These are phyloP conservation scores for Mus spretus DNA, from an alignment of 2,797 vertebrate species.

Conservation along the genomic window DNA sequence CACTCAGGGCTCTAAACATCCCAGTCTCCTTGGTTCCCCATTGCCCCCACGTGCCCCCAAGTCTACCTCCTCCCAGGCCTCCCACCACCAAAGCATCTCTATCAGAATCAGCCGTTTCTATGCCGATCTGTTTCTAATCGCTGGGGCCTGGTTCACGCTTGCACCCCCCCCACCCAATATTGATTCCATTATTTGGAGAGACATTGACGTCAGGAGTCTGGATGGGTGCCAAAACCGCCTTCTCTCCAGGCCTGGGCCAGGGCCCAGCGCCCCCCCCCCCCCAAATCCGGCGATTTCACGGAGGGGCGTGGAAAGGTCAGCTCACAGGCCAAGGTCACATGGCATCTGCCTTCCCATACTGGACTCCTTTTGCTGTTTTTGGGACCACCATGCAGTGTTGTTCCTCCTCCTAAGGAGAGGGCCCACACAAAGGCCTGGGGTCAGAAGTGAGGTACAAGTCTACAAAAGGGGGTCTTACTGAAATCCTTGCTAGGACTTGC, in stretches of 20 bases:
- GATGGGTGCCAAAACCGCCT: constrained; percentile 79
- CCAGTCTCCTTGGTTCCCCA: neutral
- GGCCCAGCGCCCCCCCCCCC: constrained; percentile 53
- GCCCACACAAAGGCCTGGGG: neutral
- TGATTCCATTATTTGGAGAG: constrained; percentile 86
- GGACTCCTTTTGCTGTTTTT: constrained; percentile 50
- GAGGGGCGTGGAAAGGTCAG: constrained; percentile 80
- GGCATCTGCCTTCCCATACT: constrained; percentile 70
- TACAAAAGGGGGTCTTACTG: neutral
- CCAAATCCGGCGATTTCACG: constrained; percentile 64
- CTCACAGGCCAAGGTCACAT: constrained; percentile 72
- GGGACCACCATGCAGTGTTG: neutral
- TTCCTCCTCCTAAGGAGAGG: constrained; percentile 32
- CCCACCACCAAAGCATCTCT: constrained; percentile 79
- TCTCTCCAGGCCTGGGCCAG: constrained; percentile 74
- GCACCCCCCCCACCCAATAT: constrained; percentile 79
- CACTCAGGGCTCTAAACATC: neutral
- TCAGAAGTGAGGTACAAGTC: constrained; percentile 45
- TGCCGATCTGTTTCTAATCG: constrained; percentile 87
- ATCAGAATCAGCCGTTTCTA: constrained; percentile 84
- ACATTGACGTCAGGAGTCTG: constrained; percentile 84
- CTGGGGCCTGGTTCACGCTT: constrained; percentile 82
- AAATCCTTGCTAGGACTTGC: neutral
- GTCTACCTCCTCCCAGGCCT: constrained; percentile 73
- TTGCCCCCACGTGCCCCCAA: neutral